Percentiles rank a stretch among this genome's conserved stretches.
These are phyloP conservation scores for Agapornis canus DNA, from an alignment of 2,797 vertebrate species.

Conservation along the genomic window DNA sequence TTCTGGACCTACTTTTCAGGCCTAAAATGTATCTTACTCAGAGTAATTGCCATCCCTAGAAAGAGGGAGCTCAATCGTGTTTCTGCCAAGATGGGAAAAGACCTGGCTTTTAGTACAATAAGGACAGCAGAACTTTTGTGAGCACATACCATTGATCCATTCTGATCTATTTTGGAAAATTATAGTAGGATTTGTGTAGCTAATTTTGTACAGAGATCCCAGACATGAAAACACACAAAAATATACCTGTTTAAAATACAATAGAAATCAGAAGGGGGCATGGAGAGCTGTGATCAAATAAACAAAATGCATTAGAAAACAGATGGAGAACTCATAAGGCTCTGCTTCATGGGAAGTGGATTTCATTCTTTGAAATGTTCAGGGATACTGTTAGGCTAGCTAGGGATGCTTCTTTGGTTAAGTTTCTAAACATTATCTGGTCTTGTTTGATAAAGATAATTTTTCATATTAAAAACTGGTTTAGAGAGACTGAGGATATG, in stretches of 20 bases:
- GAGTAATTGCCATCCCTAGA: not conserved
- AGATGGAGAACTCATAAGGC: not conserved
- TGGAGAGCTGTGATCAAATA: slow-evolving; percentile 45
- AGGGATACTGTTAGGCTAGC: not conserved
- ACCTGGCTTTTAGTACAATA: not conserved
- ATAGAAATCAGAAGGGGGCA: slow-evolving; percentile 43
- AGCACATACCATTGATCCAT: fast-evolving
- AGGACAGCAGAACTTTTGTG: not conserved
- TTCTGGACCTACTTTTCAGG: not conserved
- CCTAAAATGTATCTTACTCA: not conserved
- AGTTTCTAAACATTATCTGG: not conserved
- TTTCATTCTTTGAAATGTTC: not conserved
- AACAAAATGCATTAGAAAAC: not conserved
- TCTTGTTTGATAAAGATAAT: slow-evolving; percentile 15
- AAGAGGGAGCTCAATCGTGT: not conserved
- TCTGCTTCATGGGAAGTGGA: slow-evolving; percentile 23
- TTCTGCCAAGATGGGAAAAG: not conserved
- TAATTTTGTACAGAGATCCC: not conserved
- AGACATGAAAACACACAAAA: slow-evolving; percentile 40
- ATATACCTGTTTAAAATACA: slow-evolving; percentile 43
- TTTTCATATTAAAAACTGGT: slow-evolving; percentile 45
- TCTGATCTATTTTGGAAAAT: not conserved
- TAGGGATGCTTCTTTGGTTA: not conserved
- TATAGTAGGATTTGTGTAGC: not conserved
- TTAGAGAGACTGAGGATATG: not conserved